These are phyloP conservation scores for Chitala chitala DNA, from an alignment of 2,113 vertebrate species.

Conservation along the genomic window DNA sequence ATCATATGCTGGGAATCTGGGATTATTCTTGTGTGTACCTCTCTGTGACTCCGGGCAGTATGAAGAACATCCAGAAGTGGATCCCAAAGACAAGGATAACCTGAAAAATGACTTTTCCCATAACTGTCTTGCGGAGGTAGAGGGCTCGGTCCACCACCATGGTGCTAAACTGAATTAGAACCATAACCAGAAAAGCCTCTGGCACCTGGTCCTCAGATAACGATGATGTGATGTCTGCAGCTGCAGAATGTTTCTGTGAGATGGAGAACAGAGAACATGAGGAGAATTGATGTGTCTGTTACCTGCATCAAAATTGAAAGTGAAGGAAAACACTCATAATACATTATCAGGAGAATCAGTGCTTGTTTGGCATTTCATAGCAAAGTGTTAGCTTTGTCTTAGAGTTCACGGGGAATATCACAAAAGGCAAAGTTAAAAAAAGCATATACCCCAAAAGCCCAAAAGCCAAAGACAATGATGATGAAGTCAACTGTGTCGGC, in stretches of 20 bases:
- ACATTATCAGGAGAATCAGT: not conserved
- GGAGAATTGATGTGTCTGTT: not conserved
- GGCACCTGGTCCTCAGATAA: constrained; percentile 96
- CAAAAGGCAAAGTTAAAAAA: constrained; percentile 1
- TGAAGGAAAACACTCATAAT: not conserved
- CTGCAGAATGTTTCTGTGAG: constrained; percentile 88
- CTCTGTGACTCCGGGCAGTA: constrained; percentile 84
- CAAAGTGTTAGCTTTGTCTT: not conserved
- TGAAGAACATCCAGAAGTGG: constrained; percentile 99
- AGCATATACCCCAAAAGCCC: constrained; percentile 90
- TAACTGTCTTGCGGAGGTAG: constrained; percentile 91
- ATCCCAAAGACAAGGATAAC: constrained; percentile 95
- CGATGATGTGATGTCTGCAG: constrained; percentile 91
- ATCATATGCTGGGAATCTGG: not conserved
- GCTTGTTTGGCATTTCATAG: not conserved
- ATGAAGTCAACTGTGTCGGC: constrained; percentile 96
- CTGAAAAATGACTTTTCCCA: constrained; percentile 95
- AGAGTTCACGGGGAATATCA: not conserved
- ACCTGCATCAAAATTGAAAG: not conserved
- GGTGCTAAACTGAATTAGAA: constrained; percentile 94
- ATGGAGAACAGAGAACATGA: constrained; percentile 22
- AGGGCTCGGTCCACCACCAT: constrained; percentile 96
- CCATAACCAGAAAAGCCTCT: constrained; percentile 92
- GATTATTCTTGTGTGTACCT: constrained; percentile 63
- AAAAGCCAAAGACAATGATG: constrained; percentile 96